These are phyloP conservation scores for Pangasius macronema DNA, from an alignment of 2,797 vertebrate genomes.

Conservation along the genomic window DNA sequence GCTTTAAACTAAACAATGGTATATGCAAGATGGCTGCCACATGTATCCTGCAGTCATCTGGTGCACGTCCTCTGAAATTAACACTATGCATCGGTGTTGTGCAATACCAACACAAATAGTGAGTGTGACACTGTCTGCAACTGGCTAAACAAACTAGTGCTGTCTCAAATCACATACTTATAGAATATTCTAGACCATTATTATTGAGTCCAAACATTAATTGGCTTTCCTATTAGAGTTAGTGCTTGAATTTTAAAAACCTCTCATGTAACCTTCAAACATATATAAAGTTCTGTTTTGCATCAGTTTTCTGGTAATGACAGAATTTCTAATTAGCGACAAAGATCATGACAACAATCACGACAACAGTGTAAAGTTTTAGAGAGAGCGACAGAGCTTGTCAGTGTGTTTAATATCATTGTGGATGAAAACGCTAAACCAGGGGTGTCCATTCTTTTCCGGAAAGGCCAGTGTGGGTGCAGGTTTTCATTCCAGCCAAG, in stretches of 20 bases:
- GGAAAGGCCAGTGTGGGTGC: too few species aligned
- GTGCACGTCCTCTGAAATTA: background rate
- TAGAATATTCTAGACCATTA: background rate
- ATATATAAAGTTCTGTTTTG: background rate
- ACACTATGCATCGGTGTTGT: background rate
- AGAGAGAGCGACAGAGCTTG: background rate
- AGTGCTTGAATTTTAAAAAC: background rate
- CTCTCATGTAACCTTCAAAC: background rate
- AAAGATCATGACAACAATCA: background rate
- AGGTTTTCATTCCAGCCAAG: too few species aligned
- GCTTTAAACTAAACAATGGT: background rate
- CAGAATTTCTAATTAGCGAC: background rate
- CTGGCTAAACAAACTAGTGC: background rate
- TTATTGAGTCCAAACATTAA: background rate
- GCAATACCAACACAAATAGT: background rate
- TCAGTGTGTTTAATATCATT: background rate
- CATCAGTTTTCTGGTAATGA: background rate
- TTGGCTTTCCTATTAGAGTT: background rate
- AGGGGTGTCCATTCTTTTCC: too few species aligned
- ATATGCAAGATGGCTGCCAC: background rate
- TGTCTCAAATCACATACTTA: background rate
- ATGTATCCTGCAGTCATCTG: background rate
- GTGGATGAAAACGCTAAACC: background rate
- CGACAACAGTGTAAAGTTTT: background rate
- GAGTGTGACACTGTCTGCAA: background rate